These are phyloP conservation scores for Ophiothrix spiculata DNA, from an alignment of 35 echinoderm and acorn worm genomes.

Conservation along the genomic window DNA sequence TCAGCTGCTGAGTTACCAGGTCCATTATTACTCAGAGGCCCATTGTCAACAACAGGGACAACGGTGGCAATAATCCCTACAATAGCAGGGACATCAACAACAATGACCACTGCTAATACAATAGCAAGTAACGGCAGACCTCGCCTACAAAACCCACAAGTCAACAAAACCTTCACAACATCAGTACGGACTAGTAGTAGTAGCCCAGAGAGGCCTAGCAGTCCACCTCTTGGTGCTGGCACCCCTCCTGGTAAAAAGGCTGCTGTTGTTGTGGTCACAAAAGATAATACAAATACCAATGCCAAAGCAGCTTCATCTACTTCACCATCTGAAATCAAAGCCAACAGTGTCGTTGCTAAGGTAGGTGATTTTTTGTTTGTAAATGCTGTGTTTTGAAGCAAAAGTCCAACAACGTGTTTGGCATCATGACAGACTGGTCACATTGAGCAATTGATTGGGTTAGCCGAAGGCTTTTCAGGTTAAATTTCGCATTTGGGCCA, in stretches of 20 bases:
- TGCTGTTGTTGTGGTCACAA: background rate
- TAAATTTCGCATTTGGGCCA: no score
- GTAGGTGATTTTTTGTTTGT: no score
- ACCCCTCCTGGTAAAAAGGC: background rate
- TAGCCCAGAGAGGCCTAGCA: conserved; percentile 40
- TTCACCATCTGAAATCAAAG: conserved; percentile 35
- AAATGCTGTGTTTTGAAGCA: no score
- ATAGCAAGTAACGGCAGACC: conserved; percentile 55
- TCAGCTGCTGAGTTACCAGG: background rate
- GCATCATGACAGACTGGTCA: no score
- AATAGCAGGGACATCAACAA: background rate
- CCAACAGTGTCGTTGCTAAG: conserved; percentile 64
- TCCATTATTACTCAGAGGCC: background rate
- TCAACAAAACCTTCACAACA: conserved; percentile 34
- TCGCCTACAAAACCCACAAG: conserved; percentile 41
- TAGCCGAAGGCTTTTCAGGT: no score
- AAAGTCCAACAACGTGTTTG: no score
- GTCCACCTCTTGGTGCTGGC: conserved; percentile 17
- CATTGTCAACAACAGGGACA: background rate
- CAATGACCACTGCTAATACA: background rate
- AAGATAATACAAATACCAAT: conserved; percentile 8
- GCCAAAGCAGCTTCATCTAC: conserved; percentile 30
- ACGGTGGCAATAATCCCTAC: background rate
- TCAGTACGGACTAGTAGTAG: conserved; percentile 34
- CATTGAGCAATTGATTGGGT: no score